phyloP scores from a whole-genome alignment of 1,140 invertebrate genomes.

The Brachionus rubens region DNA sequence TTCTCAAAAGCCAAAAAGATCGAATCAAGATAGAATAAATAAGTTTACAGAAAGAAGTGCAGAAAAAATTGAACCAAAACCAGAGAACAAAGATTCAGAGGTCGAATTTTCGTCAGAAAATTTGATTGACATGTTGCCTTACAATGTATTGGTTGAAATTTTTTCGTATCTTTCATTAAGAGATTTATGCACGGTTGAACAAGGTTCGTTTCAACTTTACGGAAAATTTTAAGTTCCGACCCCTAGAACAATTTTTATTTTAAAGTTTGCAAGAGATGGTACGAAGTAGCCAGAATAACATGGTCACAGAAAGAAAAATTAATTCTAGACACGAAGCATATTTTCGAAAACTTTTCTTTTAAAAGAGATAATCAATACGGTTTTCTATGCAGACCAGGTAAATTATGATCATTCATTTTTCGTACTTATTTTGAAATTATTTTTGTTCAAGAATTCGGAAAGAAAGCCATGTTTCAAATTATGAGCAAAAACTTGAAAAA shows the following conservation, averaged over 20 bases:
- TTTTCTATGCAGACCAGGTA: slow-evolving; percentile 4
- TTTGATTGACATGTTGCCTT: neutral
- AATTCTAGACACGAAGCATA: neutral
- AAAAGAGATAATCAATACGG: slow-evolving; percentile 10
- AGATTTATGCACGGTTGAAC: slow-evolving; percentile 36
- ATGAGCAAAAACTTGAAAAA: slow-evolving; percentile 16
- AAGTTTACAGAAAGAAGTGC: neutral
- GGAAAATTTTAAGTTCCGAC: too few relatives aligned
- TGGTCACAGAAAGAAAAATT: neutral
- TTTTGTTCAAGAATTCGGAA: neutral
- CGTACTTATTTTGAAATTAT: neutral
- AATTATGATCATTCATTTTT: too few relatives aligned
- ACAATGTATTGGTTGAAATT: neutral
- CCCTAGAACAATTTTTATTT: neutral
- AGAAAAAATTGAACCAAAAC: neutral
- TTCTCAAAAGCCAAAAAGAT: neutral
- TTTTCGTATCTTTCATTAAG: slow-evolving; percentile 17
- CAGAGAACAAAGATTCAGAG: neutral
- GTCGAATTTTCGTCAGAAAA: neutral
- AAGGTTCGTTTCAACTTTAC: neutral
- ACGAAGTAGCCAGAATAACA: neutral
- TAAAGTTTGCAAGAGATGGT: slow-evolving; percentile 31
- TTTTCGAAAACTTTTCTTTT: neutral
- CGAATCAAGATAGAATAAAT: neutral
- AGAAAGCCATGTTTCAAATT: neutral